Base-by-base conservation (phyloP, 2,888 invertebrate species). In the Bimastos eiseni region DNA sequence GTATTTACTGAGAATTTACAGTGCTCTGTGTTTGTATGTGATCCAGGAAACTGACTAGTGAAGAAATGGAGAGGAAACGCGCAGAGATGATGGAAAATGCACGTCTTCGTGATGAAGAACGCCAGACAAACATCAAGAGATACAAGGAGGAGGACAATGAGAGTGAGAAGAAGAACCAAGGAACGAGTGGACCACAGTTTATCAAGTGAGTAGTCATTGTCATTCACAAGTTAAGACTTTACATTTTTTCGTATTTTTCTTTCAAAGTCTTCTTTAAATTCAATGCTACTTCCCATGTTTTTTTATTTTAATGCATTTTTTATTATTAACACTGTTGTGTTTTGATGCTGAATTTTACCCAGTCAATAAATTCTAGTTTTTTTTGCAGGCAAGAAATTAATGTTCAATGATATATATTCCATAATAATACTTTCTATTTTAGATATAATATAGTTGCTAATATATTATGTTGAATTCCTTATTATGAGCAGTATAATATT, bases 11-110 rank as follows among this genome's bases (percentile, higher is more conserved):
- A 30, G 8, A 70, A 70, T 70, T 70, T 17, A 3, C 11, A 5
- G 70, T 70, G 30, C n/a, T 70, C 30, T n/a, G 70, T 70, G 70
- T 70, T 8, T 70, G 30, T n/a, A 70, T 70, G 70, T 70, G 4
- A 70, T 70, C n/a, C 70, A 94, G 94, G 91, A 94, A 94, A 91
- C 90, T 95, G 90, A 94, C 94, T 83, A 93, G 93, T 19, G 94
- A 94, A 89, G 97, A 97, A 93, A 97, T 96, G 93, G 97, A 98
- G 94, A 96, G 96, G 91, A 96, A 96, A 86, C 96, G 97, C 88
- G 96, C 96, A 89, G 97, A 97, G 95, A 98, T 98, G 98, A 97
- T 97, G 96, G 96, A 96, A 21, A 97, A 98, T 94, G 98, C 98
- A 1, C 94, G 94, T 91, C 95, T 95, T 95, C 93, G 96, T 70